Evolutionary conservation across 2,888 invertebrate species (phyloP).

Genomic region (Syrista parreyssii): DNA sequence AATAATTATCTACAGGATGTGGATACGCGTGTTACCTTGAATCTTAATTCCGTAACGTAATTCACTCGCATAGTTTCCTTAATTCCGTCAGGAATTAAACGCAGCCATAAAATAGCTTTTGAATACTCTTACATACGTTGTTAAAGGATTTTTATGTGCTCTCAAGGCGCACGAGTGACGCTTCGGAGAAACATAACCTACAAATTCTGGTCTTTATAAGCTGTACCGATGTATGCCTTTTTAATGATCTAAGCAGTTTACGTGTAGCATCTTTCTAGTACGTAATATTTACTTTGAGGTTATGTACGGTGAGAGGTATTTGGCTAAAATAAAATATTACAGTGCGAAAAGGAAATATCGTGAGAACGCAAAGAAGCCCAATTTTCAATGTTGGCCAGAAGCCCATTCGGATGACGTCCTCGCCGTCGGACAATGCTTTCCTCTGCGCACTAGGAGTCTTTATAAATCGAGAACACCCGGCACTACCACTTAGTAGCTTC

Average conservation of each 20-base stretch:
- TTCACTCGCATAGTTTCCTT: background rate
- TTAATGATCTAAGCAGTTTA: background rate
- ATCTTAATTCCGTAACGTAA: background rate
- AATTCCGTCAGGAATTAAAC: background rate
- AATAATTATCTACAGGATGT: too few species aligned
- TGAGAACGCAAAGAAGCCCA: background rate
- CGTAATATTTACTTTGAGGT: background rate
- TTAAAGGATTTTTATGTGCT: background rate
- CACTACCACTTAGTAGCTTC: slow-evolving; percentile 35
- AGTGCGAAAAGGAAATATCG: background rate
- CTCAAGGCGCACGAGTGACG: too few species aligned
- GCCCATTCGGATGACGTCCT: slow-evolving; percentile 48
- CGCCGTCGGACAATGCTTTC: slow-evolving; percentile 39
- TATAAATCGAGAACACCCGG: slow-evolving; percentile 41
- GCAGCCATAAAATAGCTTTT: background rate
- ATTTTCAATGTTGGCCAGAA: slow-evolving; percentile 30
- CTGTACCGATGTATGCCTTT: too few species aligned
- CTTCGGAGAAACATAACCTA: too few species aligned
- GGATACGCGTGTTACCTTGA: background rate
- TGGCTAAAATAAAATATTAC: background rate
- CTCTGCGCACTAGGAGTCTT: slow-evolving; percentile 38
- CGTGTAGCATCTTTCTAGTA: too few species aligned
- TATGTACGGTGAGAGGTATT: background rate
- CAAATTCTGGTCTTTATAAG: too few species aligned
- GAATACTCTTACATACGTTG: too few species aligned